Conservation (phyloP, 2,888 invertebrate species). For the Malacosoma neustria region DNA sequence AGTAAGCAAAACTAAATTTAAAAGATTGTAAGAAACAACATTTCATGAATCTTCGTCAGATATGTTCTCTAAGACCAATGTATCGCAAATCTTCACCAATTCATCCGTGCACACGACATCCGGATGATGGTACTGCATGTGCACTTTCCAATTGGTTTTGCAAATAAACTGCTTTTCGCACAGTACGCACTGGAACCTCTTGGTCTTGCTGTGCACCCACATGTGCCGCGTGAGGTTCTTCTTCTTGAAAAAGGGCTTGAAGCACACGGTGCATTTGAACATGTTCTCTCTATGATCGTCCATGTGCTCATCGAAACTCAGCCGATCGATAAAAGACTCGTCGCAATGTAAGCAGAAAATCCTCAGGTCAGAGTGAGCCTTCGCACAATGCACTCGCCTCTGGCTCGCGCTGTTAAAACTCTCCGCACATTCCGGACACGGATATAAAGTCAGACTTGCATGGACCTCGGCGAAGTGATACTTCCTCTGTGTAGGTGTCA, state of each 20-base stretch:
- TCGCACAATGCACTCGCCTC: constrained; percentile 19
- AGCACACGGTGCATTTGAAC: constrained; percentile 6
- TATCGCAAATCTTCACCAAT: neutral
- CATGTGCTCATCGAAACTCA: constrained; percentile 11
- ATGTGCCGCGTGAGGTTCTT: constrained; percentile 18
- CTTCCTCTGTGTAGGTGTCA: constrained; percentile 16
- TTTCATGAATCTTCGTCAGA: no score
- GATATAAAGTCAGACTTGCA: constrained; percentile 13
- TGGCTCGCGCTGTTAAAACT: constrained; percentile 16
- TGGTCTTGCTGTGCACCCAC: constrained; percentile 18
- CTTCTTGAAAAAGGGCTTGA: constrained; percentile 15
- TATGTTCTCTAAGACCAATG: no score
- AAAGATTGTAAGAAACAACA: no score
- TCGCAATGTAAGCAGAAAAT: constrained; percentile 12
- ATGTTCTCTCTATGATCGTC: constrained; percentile 9
- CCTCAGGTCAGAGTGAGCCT: constrained; percentile 15
- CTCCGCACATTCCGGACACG: constrained; percentile 24
- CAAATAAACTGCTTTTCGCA: constrained; percentile 11
- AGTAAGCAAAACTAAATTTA: no score
- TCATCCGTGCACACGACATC: neutral
- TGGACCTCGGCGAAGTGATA: constrained; percentile 21
- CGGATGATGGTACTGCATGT: constrained; percentile 9
- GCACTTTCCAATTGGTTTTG: constrained; percentile 7
- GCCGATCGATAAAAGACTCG: constrained; percentile 10
- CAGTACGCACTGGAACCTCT: constrained; percentile 9